Evolutionary conservation across 2,797 vertebrate species (phyloP), one percentile per base, ranked within the genome.

Genomic region (Cirrhinus mrigala): DNA sequence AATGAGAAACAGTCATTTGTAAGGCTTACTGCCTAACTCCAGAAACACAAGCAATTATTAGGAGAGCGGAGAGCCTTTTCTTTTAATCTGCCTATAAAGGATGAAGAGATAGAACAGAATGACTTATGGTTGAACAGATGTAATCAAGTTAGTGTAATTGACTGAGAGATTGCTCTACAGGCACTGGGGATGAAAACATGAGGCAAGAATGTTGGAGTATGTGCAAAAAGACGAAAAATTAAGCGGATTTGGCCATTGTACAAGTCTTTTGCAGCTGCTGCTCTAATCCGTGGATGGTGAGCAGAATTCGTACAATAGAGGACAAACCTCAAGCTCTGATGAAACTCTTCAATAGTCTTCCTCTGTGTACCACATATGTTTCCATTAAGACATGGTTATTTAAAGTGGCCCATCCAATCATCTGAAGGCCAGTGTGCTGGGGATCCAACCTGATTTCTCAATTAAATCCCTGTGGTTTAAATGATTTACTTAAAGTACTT

Each of bases 31-130:
- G 60, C 60, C n/a, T 62, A 75, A 62, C 78, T 71, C 64, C 74
- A 27, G 77, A 84, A 88, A 83, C 81, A 88, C 62, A 78, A 66
- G 68, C 74, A 82, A 74, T 87, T 84, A 88, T 87, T 82, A 74
- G 29, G 27, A 79, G 33, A 80, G 33, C 14, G 27, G 82, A 80
- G 74, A 83, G 62, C 27, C 18, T 15, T 78, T 81, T 15, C 24
- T 15, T 85, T 76, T 81, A 80, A 88, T 82, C 79, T 56, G 27
- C 62, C 37, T 68, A 40, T 66, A 76, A 81, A 83, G 78, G 73
- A 83, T n/a, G 73, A 24, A 44, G 33, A 40, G 11, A 83, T 11
- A 56, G 79, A 79, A 66, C 52, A 37, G 27, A 77, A 62, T 60
- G 82, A 62, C 73, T 86, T 76, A 66, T 58, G 54, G 77, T 56